Conservation (phyloP, 2,113 vertebrate genomes). For the Dendropsophus ebraccatus region DNA sequence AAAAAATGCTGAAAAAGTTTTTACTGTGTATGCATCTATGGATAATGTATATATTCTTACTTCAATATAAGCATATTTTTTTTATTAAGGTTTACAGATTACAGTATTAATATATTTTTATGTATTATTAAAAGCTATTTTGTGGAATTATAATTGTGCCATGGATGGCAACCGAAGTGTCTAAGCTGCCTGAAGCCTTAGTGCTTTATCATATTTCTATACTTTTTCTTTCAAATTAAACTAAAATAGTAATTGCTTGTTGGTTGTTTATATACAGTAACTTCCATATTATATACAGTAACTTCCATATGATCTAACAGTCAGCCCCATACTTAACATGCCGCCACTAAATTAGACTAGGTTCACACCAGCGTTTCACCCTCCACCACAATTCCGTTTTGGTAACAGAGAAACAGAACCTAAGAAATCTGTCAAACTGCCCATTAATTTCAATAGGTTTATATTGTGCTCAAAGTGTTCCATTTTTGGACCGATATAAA, state of each 20-base stretch:
- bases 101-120: background rate
- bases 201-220: background rate
- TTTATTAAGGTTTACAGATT: background rate
- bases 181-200: background rate
- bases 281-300: background rate
- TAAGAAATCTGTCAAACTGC: no score
- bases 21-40: background rate
- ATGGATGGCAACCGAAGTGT: background rate
- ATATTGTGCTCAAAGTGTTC: no score
- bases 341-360: no score
- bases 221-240: background rate
- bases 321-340: no score
- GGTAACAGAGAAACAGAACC: no score
- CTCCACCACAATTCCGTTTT: no score
- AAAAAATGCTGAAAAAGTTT: background rate
- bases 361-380: no score
- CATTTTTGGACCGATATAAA: no score
- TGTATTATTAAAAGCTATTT: background rate
- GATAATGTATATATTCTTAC: background rate
- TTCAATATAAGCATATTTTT: background rate
- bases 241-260: background rate
- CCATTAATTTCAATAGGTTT: no score
- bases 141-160: background rate
- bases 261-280: background rate
- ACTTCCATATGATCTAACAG: background rate